Evolutionary conservation across 2,888 invertebrate species (phyloP).

Genomic region (Julus scanicus): DNA sequence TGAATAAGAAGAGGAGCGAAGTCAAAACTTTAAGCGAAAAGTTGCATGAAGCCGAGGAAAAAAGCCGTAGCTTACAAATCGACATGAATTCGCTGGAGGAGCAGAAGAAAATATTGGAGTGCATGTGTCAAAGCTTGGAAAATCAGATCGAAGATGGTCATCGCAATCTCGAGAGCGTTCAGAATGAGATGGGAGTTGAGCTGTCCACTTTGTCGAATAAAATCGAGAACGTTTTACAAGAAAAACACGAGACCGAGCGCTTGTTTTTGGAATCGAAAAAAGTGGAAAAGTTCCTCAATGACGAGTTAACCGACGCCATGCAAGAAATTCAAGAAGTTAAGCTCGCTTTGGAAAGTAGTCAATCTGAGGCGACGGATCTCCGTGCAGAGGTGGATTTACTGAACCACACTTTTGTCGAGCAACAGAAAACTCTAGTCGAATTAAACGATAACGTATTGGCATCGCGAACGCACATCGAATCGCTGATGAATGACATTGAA

Average conservation of each 20-base stretch:
- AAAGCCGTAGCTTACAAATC: neutral
- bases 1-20: slow-evolving; percentile 4
- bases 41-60: neutral
- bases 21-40: neutral
- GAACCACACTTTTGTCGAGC: neutral
- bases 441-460: neutral
- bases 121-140: slow-evolving; percentile 14
- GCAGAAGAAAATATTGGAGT: neutral
- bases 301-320: neutral
- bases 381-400: neutral
- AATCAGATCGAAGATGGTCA: neutral
- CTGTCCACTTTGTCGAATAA: neutral
- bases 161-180: neutral
- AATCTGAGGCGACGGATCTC: neutral
- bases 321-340: neutral
- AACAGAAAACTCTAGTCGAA: neutral
- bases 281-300: neutral
- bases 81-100: neutral
- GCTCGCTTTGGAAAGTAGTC: neutral
- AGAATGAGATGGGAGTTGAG: slow-evolving; percentile 3
- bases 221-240: neutral
- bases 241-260: neutral
- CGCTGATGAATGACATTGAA: neutral
- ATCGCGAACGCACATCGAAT: slow-evolving; percentile 1
- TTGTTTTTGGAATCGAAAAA: slow-evolving; percentile 2